These are phyloP conservation scores for Dryoscopus gambensis DNA, from an alignment of 2,113 vertebrate genomes.

Conservation along the genomic window DNA sequence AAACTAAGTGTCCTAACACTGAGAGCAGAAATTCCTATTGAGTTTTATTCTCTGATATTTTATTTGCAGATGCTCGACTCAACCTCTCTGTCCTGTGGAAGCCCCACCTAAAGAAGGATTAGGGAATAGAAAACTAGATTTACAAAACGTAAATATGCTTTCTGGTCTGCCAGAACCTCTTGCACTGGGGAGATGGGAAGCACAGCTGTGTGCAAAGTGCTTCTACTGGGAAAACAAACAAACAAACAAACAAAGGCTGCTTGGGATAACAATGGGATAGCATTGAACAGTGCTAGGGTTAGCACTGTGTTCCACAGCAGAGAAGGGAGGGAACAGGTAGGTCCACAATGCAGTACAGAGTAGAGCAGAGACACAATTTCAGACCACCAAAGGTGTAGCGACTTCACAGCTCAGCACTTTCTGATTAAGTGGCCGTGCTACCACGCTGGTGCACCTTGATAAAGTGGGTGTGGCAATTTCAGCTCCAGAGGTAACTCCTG, in stretches of 20 bases:
- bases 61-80: not conserved
- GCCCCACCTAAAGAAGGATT: not conserved
- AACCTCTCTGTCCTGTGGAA: not conserved
- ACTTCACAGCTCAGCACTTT: not conserved
- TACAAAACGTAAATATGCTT: not conserved
- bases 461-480: not conserved
- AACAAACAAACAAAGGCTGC: rapidly evolving
- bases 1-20: not conserved
- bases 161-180: not conserved
- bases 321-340: not conserved
- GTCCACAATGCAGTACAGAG: not conserved
- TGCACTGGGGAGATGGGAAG: not conserved
- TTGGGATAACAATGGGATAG: rapidly evolving
- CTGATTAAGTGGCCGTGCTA: not conserved
- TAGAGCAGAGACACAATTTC: not conserved
- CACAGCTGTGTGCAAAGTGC: not conserved
- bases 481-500: not conserved
- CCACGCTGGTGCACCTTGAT: not conserved
- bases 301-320: not conserved
- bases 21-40: not conserved
- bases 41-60: not conserved
- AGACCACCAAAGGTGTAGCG: not conserved
- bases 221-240: not conserved
- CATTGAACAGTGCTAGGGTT: no score
- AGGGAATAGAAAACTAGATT: not conserved